Percentiles rank a stretch among this genome's conserved stretches.
These are phyloP conservation scores for Syncerus caffer DNA, from an alignment of 2,797 vertebrate genomes.

Conservation along the genomic window DNA sequence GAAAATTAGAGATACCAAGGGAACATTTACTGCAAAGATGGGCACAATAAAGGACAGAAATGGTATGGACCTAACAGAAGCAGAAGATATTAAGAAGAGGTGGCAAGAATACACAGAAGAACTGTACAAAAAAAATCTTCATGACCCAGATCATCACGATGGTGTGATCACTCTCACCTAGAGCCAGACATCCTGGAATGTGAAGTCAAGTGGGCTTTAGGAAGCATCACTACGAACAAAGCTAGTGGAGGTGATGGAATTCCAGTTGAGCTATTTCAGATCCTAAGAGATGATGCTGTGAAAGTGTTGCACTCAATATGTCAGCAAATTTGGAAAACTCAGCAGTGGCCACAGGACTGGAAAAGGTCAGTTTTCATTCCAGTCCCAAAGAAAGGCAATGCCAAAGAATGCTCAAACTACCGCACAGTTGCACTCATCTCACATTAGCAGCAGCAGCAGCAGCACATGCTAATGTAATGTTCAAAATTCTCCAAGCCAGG, in stretches of 20 bases:
- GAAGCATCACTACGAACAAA: neutral
- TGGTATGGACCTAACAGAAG: neutral
- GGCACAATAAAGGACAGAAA: neutral
- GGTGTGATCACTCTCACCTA: neutral
- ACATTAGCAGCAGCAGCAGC: neutral
- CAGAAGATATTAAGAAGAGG: neutral
- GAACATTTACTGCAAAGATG: neutral
- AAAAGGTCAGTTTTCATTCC: neutral
- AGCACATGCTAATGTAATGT: neutral
- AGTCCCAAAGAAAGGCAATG: neutral
- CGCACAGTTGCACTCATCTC: fast-evolving
- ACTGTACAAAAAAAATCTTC: neutral
- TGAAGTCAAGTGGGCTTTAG: neutral
- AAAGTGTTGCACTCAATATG: neutral
- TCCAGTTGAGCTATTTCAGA: neutral
- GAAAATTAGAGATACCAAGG: neutral
- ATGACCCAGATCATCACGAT: neutral
- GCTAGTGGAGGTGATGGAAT: neutral
- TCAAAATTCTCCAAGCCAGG: neutral
- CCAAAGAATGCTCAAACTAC: neutral
- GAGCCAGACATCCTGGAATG: neutral
- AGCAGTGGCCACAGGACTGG: neutral
- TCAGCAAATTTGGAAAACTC: neutral
- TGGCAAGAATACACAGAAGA: neutral
- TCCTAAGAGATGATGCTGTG: neutral